Conservation (phyloP, 2,113 vertebrate genomes). For the mouse (Mus musculus) region DNA sequence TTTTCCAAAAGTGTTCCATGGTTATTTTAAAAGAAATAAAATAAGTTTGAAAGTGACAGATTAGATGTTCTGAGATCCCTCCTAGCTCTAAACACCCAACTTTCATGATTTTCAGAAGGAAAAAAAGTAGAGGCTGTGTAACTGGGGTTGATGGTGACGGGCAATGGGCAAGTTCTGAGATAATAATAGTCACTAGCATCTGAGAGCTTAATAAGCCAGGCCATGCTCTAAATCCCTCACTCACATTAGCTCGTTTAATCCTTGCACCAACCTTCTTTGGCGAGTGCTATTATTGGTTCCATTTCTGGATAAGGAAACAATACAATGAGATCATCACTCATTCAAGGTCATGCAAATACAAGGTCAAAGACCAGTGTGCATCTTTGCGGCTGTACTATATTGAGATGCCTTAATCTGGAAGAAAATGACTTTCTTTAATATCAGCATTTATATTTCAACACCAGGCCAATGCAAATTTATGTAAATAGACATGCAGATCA, state of each 20-base stretch:
- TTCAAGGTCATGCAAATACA: not conserved
- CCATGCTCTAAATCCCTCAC: not conserved
- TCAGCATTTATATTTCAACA: slow-evolving; percentile 76
- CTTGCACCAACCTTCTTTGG: not conserved
- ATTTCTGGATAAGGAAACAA: slow-evolving; percentile 20
- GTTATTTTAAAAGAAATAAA: slow-evolving; percentile 72
- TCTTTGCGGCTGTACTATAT: not conserved
- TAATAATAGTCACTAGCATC: slow-evolving; percentile 56
- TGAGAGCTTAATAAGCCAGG: slow-evolving; percentile 2
- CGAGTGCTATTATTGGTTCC: not conserved
- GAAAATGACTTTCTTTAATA: slow-evolving; percentile 62
- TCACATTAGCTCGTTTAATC: not conserved
- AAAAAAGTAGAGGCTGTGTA: not conserved
- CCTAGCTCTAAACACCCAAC: slow-evolving; percentile 21
- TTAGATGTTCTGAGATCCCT: slow-evolving; percentile 63
- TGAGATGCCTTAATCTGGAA: slow-evolving; percentile 33
- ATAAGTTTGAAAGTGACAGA: slow-evolving; percentile 69
- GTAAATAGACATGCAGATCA: slow-evolving; percentile 81
- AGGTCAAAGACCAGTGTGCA: not conserved
- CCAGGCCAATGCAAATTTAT: slow-evolving; percentile 85
- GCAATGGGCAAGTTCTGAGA: not conserved
- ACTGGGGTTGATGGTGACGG: not conserved
- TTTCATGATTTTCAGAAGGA: slow-evolving; percentile 31
- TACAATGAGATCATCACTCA: not conserved
- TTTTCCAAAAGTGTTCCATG: slow-evolving; percentile 63